A percentile compares a stretch with the other conserved stretches of the same genome.
Evolutionary conservation across 30 jellyfish, hydroid and myxozoan species (phyloP).

Genomic region (Aurelia sp.): DNA sequence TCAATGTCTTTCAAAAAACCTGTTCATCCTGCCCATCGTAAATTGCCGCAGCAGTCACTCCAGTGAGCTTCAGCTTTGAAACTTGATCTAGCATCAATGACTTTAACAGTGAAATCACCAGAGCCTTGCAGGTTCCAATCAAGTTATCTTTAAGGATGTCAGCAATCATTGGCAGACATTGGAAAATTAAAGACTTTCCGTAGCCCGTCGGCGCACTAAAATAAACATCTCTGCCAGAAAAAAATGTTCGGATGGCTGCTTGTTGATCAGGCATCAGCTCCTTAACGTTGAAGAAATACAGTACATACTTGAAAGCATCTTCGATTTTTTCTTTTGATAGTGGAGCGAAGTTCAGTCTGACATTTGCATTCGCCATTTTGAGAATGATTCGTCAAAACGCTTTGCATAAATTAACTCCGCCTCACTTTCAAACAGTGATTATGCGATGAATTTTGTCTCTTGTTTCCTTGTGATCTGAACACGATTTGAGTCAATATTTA

Average conservation of each 20-base stretch:
- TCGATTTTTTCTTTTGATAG: too few species aligned
- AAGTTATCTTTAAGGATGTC: constrained; percentile 23
- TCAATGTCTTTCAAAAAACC: constrained; percentile 2
- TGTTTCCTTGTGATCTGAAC: too few species aligned
- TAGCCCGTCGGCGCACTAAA: constrained; percentile 63
- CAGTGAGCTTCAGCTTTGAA: constrained; percentile 3
- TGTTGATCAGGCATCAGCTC: constrained; percentile 4
- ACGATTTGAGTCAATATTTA: too few species aligned
- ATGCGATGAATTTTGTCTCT: too few species aligned
- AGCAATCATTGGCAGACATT: constrained; percentile 12
- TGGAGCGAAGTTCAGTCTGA: too few species aligned
- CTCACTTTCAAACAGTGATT: too few species aligned
- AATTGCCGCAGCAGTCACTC: constrained; percentile 21
- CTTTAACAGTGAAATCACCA: constrained; percentile 27
- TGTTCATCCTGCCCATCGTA: constrained; percentile 3
- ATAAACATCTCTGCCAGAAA: constrained; percentile 5
- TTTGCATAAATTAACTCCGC: too few species aligned
- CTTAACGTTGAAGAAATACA: constrained; percentile 1
- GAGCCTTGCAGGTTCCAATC: background rate
- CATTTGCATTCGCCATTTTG: too few species aligned
- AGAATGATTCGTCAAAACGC: too few species aligned
- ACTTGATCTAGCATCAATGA: constrained; percentile 44
- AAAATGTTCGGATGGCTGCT: background rate
- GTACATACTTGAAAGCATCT: too few species aligned
- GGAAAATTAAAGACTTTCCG: constrained; percentile 42